These are phyloP conservation scores for Reinhardtius hippoglossoides DNA, from an alignment of 2,113 vertebrate species.

Conservation along the genomic window DNA sequence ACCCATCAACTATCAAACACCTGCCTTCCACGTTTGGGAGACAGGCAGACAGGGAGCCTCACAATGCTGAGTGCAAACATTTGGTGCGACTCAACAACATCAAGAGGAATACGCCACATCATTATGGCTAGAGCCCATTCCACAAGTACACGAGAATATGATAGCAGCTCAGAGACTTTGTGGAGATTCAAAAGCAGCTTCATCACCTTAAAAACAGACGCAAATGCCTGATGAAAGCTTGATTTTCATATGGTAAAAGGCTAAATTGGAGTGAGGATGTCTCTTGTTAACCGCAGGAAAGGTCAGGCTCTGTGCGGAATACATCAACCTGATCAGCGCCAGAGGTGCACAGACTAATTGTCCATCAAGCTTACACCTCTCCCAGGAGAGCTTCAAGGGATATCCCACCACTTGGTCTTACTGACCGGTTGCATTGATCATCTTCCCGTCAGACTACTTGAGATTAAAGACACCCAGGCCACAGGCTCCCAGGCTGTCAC, in stretches of 20 bases:
- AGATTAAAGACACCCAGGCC: conserved; percentile 6
- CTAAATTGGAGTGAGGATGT: neutral
- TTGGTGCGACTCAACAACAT: conserved; percentile 26
- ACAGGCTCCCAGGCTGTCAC: neutral
- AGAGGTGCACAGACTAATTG: conserved; percentile 32
- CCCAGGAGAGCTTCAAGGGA: conserved; percentile 20
- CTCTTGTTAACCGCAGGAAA: conserved; percentile 28
- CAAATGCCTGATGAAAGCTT: neutral
- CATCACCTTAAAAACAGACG: neutral
- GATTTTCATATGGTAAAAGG: conserved; percentile 3
- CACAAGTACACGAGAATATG: conserved; percentile 12
- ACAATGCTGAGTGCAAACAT: conserved; percentile 51
- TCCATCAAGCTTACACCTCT: conserved; percentile 17
- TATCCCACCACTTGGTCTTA: conserved; percentile 15
- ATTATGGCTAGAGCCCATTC: conserved; percentile 7
- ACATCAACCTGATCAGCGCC: conserved; percentile 27
- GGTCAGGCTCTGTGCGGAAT: conserved; percentile 5
- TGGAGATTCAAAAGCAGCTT: conserved; percentile 22
- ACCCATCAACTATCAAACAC: conserved; percentile 75
- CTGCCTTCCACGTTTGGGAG: conserved; percentile 66
- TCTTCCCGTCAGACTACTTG: neutral
- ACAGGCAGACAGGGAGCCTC: conserved; percentile 41
- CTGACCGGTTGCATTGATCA: conserved; percentile 1
- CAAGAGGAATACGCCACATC: conserved; percentile 30
- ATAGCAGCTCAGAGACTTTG: conserved; percentile 22